Base-by-base conservation (phyloP, 2,888 invertebrate species). In the Macrophya annulata region DNA sequence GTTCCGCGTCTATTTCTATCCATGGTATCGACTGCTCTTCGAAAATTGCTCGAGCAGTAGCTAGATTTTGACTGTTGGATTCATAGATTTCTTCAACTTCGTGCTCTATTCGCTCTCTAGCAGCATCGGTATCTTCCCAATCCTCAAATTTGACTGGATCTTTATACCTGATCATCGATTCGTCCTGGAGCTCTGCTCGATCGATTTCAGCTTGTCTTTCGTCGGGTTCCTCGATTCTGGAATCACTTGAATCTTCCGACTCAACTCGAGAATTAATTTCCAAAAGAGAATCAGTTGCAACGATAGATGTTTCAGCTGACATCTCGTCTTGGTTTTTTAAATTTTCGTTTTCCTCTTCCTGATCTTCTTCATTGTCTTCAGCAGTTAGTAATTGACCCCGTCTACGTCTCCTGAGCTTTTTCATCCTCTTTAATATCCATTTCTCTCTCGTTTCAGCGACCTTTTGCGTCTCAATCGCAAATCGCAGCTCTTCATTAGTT, bases 51-150 rank as follows among this genome's bases (percentile, higher is more conserved):
- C 92, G 94, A 6, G 95, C 87, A 10, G 88, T 88, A 87, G 93
- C 91, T 72, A 95, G 90, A 88, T 94, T 94, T 87, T 94, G 93
- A n/a, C 93, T 91, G 77, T 95, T 95, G 45, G 90, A 90, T 86
- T 94, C 94, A 90, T 94, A 94, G 84, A 93, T 92, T 72, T 93
- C 90, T 88, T 94, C 94, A 82, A 96, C 91, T 87, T 94, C 92
- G 31, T 89, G 87, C 51, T 93, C 93, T 83, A 95, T 94, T 89
- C 93, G 93, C 83, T 95, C 94, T 55, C 90, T 92, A 43, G 93
- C 94, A 71, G 94, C 94, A 17, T 94, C 94, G n/a, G 92, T 83
- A 72, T 93, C 94, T 90, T 95, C 95, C 94, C 95, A 95, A 85
- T 93, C 92, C 68, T 89, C 93, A 86, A 93, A 89, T 88, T 95